These are phyloP conservation scores for Tyto alba DNA, from an alignment of 2,113 vertebrate genomes.

Conservation along the genomic window DNA sequence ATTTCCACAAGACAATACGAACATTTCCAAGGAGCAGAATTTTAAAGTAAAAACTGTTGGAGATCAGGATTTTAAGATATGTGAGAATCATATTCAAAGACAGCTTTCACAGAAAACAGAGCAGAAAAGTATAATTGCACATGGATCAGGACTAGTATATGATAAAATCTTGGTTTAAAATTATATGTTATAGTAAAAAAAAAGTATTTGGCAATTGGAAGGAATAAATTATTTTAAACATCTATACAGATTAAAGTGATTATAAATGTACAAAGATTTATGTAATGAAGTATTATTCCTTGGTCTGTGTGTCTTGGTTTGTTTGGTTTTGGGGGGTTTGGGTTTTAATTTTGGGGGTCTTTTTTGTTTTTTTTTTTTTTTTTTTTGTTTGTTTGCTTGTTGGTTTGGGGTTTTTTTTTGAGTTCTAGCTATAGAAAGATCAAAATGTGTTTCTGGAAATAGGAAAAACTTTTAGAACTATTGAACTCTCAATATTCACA, in stretches of 20 bases:
- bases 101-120: background rate
- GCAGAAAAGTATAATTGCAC: background rate
- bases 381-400: too few species aligned
- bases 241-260: background rate
- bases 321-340: background rate
- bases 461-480: background rate
- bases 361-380: background rate
- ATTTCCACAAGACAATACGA: background rate
- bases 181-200: background rate
- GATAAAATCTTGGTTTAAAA: background rate
- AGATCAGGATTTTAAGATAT: background rate
- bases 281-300: background rate
- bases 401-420: background rate
- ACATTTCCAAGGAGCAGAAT: background rate
- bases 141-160: background rate
- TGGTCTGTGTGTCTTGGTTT: background rate
- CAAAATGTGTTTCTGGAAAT: background rate
- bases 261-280: background rate
- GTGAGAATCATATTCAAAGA: background rate
- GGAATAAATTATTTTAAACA: background rate
- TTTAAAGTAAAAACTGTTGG: background rate
- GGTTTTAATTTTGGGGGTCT: too few species aligned
- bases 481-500: background rate
- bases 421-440: background rate
- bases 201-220: background rate